Evolutionary conservation across 1,140 invertebrate species (phyloP).

Genomic region (Babylonia areolata): DNA sequence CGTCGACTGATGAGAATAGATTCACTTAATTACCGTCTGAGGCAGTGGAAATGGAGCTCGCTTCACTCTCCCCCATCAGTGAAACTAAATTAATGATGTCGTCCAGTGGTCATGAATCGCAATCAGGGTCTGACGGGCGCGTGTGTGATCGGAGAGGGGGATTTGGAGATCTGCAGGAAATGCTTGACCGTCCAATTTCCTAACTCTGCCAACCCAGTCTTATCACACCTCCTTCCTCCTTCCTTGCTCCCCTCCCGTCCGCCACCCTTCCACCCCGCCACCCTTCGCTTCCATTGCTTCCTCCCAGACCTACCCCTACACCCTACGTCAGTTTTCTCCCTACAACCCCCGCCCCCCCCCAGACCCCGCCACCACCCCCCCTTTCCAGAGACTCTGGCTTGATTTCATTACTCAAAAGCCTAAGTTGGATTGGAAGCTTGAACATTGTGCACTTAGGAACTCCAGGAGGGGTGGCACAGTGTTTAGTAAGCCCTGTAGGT

Average conservation of each 20-base stretch:
- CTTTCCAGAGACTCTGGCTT: not conserved
- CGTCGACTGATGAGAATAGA: constrained; percentile 27
- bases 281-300: not conserved
- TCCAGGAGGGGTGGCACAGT: too few species aligned
- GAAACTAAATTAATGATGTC: constrained; percentile 41
- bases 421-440: not conserved
- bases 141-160: constrained; percentile 1
- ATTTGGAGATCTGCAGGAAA: constrained; percentile 15
- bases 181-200: constrained; percentile 41
- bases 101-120: constrained; percentile 38
- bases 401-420: not conserved
- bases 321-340: too few species aligned
- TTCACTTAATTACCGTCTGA: constrained; percentile 37
- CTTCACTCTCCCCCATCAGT: constrained; percentile 19
- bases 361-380: not conserved
- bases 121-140: constrained; percentile 18
- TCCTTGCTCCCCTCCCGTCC: not conserved
- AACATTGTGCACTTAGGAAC: not conserved
- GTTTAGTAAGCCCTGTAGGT: too few species aligned
- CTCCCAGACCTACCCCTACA: too few species aligned
- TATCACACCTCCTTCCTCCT: not conserved
- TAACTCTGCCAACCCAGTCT: not conserved
- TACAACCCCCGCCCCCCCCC: too few species aligned
- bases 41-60: constrained; percentile 30
- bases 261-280: not conserved